Evolutionary conservation across 2,113 vertebrate species (phyloP).

Genomic region (Scolopax mira): DNA sequence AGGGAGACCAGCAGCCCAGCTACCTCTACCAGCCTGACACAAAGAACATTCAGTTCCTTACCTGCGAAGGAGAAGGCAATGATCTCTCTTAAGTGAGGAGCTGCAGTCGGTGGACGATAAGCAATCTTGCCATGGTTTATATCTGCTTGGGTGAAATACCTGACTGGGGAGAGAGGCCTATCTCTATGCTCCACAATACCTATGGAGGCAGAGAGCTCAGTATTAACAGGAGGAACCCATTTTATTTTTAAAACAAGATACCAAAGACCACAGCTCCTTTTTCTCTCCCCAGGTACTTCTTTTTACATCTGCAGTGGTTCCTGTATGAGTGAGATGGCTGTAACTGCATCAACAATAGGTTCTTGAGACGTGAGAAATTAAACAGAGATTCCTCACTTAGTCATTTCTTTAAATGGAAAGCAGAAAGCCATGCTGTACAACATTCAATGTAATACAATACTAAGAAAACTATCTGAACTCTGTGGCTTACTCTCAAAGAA

Average conservation of each 20-base stretch:
- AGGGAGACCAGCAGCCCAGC: not conserved
- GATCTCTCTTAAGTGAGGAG: conserved; percentile 87
- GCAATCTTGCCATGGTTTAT: conserved; percentile 83
- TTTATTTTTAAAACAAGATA: not conserved
- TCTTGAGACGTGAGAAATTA: not conserved
- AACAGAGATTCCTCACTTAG: not conserved
- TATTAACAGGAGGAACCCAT: not conserved
- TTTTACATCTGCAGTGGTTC: not conserved
- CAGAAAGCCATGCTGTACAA: not conserved
- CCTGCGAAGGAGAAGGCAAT: conserved; percentile 91
- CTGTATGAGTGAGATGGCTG: not conserved
- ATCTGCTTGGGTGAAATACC: conserved; percentile 88
- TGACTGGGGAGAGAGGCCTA: conserved; percentile 72
- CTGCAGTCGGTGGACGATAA: conserved; percentile 85
- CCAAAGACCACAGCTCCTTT: not conserved
- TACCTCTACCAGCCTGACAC: not conserved
- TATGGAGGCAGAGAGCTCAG: conserved; percentile 5
- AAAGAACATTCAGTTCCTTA: conserved; percentile 44
- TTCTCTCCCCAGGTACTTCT: not conserved
- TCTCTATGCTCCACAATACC: conserved; percentile 86
- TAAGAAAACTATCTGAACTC: not conserved
- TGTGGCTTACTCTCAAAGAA: not conserved
- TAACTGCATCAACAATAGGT: not conserved
- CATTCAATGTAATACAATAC: not conserved
- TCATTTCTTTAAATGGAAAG: not conserved